phyloP scores from a whole-genome alignment of 2,113 vertebrate genomes.

The Harpagus bidentatus region DNA sequence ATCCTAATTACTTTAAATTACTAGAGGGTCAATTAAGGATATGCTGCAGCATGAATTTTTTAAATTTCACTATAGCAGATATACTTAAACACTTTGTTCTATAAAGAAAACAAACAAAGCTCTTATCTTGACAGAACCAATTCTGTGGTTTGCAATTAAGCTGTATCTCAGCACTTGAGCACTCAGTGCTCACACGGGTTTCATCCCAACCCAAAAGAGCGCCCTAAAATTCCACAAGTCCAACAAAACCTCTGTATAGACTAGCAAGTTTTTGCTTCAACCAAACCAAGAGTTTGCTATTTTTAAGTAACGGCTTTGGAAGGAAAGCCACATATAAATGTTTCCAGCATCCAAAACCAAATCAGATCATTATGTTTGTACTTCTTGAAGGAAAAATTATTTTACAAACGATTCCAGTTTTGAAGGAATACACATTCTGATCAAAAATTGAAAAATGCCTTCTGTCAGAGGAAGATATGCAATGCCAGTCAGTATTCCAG shows the following conservation, averaged over 20 bases:
- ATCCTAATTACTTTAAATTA: neutral
- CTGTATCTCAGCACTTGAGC: neutral
- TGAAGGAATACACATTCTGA: neutral
- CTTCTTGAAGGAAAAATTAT: neutral
- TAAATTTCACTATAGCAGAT: neutral
- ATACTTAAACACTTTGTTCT: neutral
- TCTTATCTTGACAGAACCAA: neutral
- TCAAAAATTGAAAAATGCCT: too few species aligned
- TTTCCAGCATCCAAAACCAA: neutral
- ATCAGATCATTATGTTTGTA: too few species aligned
- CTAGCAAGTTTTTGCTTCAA: neutral
- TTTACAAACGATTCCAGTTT: neutral
- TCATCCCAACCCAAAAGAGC: neutral
- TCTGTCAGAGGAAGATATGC: neutral
- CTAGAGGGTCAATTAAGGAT: neutral
- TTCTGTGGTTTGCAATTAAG: neutral
- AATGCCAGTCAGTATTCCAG: neutral
- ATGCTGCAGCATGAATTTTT: neutral
- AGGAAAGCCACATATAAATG: neutral
- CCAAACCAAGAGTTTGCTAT: neutral
- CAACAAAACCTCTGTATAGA: neutral
- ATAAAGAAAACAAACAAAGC: neutral
- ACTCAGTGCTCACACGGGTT: neutral
- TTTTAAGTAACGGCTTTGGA: neutral
- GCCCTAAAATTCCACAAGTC: neutral